Evolutionary conservation across 2,113 vertebrate species (phyloP).

Genomic region (Oncorhynchus gorbuscha): DNA sequence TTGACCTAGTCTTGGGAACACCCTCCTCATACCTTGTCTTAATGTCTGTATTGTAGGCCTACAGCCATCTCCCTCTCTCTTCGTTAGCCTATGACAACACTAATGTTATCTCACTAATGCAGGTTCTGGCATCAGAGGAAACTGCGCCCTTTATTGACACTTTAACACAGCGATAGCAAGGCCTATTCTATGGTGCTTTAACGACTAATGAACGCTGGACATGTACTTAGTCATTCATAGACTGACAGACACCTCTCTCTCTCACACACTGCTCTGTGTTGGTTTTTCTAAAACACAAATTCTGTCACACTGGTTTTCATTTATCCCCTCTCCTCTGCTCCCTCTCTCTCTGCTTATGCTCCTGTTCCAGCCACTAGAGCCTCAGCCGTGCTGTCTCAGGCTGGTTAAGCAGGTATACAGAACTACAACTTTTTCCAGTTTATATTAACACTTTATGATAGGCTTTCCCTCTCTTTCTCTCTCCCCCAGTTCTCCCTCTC

Average conservation of each 20-base stretch:
- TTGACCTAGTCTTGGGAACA: slow-evolving; percentile 37
- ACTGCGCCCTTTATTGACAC: neutral
- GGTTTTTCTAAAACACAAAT: neutral
- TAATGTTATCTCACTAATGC: neutral
- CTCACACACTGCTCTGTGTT: neutral
- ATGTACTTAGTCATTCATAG: neutral
- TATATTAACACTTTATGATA: too few relatives aligned
- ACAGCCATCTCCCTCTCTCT: slow-evolving; percentile 10
- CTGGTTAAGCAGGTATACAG: too few relatives aligned
- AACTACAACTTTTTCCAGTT: too few relatives aligned
- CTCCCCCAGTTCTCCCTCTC: too few relatives aligned
- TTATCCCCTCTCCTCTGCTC: neutral
- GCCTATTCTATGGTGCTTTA: neutral
- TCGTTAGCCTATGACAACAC: slow-evolving; percentile 46
- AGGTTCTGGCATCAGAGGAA: neutral
- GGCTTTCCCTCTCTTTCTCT: too few relatives aligned
- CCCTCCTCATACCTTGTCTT: neutral
- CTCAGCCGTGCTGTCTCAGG: too few relatives aligned
- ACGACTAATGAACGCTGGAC: neutral
- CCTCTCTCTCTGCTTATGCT: neutral
- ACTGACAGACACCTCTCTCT: neutral
- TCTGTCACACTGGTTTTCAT: neutral
- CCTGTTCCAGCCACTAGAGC: too few relatives aligned
- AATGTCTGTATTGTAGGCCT: neutral
- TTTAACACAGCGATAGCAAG: neutral